Percentiles rank a stretch among this genome's conserved stretches.
phyloP scores from a whole-genome alignment of 2,797 vertebrate genomes.

The Sternarchorhynchus goeldii region DNA sequence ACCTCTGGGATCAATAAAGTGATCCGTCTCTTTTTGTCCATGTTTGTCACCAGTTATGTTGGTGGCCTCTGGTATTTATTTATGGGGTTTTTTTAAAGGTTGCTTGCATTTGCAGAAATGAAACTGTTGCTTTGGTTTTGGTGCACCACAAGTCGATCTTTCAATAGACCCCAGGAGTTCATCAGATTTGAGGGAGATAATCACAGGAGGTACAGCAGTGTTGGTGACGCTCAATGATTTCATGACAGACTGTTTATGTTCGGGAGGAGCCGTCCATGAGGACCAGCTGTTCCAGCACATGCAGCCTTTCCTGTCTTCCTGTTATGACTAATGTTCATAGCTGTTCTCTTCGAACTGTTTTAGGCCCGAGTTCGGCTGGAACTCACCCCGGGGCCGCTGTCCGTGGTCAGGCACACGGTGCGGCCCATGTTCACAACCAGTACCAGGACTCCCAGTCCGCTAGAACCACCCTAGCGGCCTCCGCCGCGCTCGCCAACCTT shows the following conservation, averaged over 20 bases:
- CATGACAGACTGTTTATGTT: background rate
- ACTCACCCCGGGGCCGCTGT: conserved; percentile 3
- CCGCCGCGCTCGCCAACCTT: conserved; percentile 35
- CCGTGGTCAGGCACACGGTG: conserved; percentile 23
- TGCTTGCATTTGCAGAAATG: conserved; percentile 55
- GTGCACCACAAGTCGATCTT: conserved; percentile 73
- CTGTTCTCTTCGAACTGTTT: conserved; percentile 46
- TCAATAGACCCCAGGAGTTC: background rate
- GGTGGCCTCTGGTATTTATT: conserved; percentile 7
- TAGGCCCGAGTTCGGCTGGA: conserved; percentile 40
- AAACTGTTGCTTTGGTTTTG: conserved; percentile 74
- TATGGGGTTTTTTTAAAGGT: conserved; percentile 38
- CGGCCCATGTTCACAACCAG: conserved; percentile 4
- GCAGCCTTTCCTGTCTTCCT: background rate
- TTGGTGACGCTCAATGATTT: conserved; percentile 9
- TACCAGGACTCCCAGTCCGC: conserved; percentile 6
- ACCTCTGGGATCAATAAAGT: too few species aligned
- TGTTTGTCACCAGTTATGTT: conserved; percentile 38
- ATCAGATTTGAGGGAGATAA: background rate
- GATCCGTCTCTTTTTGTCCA: background rate
- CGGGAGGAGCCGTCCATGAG: background rate
- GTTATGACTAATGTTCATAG: conserved; percentile 25
- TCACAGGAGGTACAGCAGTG: background rate
- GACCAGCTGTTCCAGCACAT: too few species aligned
- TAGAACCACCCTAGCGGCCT: conserved; percentile 24